Evolutionary conservation across 2,797 vertebrate species (phyloP).

Genomic region (Pantherophis alleghaniensis): DNA sequence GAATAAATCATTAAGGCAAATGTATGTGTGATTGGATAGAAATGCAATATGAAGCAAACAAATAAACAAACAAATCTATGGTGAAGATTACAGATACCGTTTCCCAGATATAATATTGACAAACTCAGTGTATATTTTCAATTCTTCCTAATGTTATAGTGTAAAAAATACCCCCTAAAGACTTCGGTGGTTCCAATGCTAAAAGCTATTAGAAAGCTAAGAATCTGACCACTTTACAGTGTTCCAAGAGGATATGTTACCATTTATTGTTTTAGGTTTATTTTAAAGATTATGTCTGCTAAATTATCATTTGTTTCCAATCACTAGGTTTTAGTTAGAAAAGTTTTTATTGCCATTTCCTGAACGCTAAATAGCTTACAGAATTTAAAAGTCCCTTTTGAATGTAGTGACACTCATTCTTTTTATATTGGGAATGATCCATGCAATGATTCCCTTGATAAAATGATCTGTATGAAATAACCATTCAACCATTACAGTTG

Average conservation of each 20-base stretch:
- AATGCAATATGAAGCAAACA: background rate
- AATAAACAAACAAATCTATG: background rate
- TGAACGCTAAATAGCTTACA: conserved; percentile 15
- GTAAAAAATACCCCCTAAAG: background rate
- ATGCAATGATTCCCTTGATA: background rate
- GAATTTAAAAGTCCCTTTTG: background rate
- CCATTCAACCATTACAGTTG: background rate
- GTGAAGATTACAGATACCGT: background rate
- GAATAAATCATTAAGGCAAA: background rate
- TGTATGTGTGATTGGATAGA: background rate
- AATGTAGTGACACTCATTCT: background rate
- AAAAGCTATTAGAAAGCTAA: conserved; percentile 3
- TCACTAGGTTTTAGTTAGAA: conserved; percentile 5
- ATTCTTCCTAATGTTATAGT: background rate
- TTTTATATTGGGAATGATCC: background rate
- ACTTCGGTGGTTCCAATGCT: background rate
- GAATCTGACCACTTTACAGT: background rate
- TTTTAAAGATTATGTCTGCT: conserved; percentile 19
- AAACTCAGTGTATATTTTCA: background rate
- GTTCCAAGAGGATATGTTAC: background rate
- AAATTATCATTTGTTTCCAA: conserved; percentile 20
- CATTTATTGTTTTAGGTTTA: conserved; percentile 28
- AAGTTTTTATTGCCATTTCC: background rate
- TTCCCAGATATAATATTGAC: background rate
- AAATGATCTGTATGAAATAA: background rate